Base-by-base conservation (phyloP, 1,140 invertebrate genomes). In the Ceratitis capitata region DNA sequence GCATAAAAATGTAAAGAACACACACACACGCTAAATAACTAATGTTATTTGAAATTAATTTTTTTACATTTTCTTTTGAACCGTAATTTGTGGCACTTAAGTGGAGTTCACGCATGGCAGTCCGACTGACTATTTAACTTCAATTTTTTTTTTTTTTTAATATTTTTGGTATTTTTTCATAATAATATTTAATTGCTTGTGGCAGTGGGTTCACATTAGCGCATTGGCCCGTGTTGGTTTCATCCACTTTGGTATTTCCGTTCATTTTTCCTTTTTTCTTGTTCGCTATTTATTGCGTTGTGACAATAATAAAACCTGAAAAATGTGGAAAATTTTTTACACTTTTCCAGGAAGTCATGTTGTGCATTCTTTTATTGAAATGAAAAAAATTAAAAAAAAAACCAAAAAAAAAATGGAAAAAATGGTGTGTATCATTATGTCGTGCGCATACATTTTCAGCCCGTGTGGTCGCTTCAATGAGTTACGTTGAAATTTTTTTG, bases 301-400 rank as follows among this genome's bases (percentile, higher is more conserved):
- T 69, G 64, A 69, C 64, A 12, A n/a, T n/a, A n/a, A n/a, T n/a
- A n/a, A 56, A 56, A 23, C 51, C 19, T 23, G n/a, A 69, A 69
- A 69, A 35, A 39, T 69, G 64, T 69, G 64, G 7, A 69, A 42
- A 26, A 64, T 64, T 64, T 64, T 64, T 64, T 12, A 64, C 64
- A 69, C 26, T 39, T 69, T 69, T 69, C 64, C 19, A 39, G 26
- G 35, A 69, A 69, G 64, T n/a, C 32, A 7, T 35, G 4, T 69
- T 69, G 16, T 19, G 39, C 32, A 39, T 39, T 69, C 39, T 23
- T n/a, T n/a, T n/a, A n/a, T 47, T 47, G 45, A 47, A 47, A 61
- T 3, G 58, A 29, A 26, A 19, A 56, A 69, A 39, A 69, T 42
- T 42, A 7, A 7, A 2, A 12, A 64, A 29, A 58, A 9, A 49